Evolutionary conservation across 2,888 invertebrate species (phyloP).

Genomic region (Amblyjoppa fuscipennis): DNA sequence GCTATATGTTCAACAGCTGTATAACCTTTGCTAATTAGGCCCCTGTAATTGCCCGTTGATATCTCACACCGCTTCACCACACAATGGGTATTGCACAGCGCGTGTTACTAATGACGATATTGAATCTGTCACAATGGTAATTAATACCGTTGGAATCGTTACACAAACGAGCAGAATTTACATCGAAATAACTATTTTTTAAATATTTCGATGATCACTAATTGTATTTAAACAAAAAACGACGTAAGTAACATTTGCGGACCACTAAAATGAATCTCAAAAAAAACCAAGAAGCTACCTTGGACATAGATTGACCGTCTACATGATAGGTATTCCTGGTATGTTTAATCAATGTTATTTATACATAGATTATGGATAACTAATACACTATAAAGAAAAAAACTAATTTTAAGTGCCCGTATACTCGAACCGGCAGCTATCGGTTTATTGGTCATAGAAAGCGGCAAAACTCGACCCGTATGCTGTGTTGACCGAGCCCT

Average conservation of each 20-base stretch:
- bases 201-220: too few relatives aligned
- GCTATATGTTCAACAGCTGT: background rate
- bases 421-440: constrained; percentile 3
- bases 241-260: too few relatives aligned
- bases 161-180: constrained; percentile 7
- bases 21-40: constrained; percentile 34
- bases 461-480: constrained; percentile 55
- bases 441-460: constrained; percentile 71
- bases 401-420: too few relatives aligned
- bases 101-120: background rate
- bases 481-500: constrained; percentile 1
- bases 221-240: too few relatives aligned
- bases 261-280: too few relatives aligned
- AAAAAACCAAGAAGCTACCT: too few relatives aligned
- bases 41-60: constrained; percentile 30
- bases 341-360: too few relatives aligned
- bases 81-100: background rate
- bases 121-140: constrained; percentile 23
- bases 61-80: constrained; percentile 3
- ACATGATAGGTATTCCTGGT: too few relatives aligned
- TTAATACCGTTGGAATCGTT: constrained; percentile 18
- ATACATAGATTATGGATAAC: too few relatives aligned
- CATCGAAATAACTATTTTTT: background rate
- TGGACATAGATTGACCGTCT: too few relatives aligned
- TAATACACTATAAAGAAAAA: too few relatives aligned